These are phyloP conservation scores for Lysandra bellargus DNA, from an alignment of 2,888 invertebrate genomes.

Conservation along the genomic window DNA sequence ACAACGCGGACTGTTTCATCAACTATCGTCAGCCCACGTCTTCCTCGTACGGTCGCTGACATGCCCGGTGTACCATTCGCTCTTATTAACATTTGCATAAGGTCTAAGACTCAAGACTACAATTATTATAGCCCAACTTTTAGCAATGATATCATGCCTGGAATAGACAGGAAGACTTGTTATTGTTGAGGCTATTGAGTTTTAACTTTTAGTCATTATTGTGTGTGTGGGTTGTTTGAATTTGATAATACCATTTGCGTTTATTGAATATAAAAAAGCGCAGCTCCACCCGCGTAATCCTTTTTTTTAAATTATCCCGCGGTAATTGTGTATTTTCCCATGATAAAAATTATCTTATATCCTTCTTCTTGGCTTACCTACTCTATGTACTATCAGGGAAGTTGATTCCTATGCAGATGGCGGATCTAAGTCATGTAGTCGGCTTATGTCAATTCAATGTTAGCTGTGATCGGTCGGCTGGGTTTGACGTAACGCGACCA, in stretches of 20 bases:
- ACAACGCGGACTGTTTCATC: slow-evolving; percentile 22
- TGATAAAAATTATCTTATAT: background rate
- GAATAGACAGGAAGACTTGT: slow-evolving; percentile 17
- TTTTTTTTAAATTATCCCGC: no score
- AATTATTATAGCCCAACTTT: background rate
- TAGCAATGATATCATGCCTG: slow-evolving; percentile 27
- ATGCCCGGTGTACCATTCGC: background rate
- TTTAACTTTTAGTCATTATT: background rate
- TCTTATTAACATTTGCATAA: background rate
- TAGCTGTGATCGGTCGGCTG: no score
- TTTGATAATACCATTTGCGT: background rate
- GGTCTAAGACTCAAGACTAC: background rate
- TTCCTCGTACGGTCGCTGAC: background rate
- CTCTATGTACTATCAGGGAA: background rate
- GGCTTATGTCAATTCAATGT: no score
- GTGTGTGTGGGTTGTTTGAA: background rate
- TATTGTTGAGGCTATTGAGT: background rate
- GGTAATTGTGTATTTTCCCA: background rate
- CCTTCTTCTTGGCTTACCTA: background rate
- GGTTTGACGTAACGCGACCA: no score
- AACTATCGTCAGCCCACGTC: slow-evolving; percentile 13
- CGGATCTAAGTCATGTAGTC: no score
- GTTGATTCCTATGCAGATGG: no score
- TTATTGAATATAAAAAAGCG: background rate
- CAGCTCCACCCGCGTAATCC: no score